Percentiles rank a stretch among this genome's conserved stretches.
Evolutionary conservation across 2,888 invertebrate species (phyloP).

Genomic region (Cantharis flavilabris): DNA sequence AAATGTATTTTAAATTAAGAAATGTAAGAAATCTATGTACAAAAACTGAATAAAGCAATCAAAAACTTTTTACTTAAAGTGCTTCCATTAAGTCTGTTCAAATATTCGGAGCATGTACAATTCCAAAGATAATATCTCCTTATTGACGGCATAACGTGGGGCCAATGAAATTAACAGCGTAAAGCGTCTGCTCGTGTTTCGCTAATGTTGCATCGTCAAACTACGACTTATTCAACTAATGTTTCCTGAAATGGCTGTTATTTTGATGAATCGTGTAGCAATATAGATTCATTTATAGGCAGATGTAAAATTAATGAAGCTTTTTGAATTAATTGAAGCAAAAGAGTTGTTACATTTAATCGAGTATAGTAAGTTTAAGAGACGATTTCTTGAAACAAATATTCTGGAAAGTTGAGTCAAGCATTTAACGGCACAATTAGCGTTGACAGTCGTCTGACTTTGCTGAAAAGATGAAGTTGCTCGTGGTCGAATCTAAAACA

Average conservation of each 20-base stretch:
- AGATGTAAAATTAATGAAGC: neutral
- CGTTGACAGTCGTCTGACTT: constrained; percentile 21
- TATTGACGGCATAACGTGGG: constrained; percentile 30
- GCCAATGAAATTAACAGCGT: constrained; percentile 32
- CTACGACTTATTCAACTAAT: constrained; percentile 19
- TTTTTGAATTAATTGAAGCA: neutral
- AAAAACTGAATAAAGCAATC: constrained; percentile 29
- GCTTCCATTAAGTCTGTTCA: constrained; percentile 26
- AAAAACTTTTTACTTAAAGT: constrained; percentile 27
- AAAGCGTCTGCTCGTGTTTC: constrained; percentile 19
- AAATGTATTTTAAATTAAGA: constrained; percentile 23
- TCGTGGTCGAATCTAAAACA: constrained; percentile 29
- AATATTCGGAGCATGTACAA: constrained; percentile 27
- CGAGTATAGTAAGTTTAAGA: neutral
- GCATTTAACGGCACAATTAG: constrained; percentile 32
- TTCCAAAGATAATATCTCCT: constrained; percentile 32
- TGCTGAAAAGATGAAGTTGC: constrained; percentile 20
- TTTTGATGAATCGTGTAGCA: constrained; percentile 20
- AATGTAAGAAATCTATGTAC: constrained; percentile 17
- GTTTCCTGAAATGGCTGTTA: constrained; percentile 23
- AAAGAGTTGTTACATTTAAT: neutral
- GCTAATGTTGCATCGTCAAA: constrained; percentile 15
- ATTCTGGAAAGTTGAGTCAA: constrained; percentile 16
- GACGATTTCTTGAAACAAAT: neutral
- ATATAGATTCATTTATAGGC: constrained; percentile 21